Conservation (phyloP, 2,113 vertebrate genomes). For the Plecotus auritus region DNA sequence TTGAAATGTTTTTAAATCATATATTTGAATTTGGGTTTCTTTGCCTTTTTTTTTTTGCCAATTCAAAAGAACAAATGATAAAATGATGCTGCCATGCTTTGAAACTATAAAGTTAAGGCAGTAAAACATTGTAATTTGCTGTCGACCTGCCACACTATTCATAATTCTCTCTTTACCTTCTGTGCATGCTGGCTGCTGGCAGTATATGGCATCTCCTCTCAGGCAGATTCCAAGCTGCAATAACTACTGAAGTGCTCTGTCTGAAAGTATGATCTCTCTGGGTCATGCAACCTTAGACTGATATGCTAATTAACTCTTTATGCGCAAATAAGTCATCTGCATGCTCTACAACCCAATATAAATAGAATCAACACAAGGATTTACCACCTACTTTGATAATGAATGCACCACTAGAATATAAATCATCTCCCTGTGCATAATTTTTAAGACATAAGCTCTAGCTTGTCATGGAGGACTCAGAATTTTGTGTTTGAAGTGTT, state of each 20-base stretch:
- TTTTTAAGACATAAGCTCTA: background rate
- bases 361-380: background rate
- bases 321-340: background rate
- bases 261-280: background rate
- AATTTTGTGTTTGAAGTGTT: background rate
- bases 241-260: background rate
- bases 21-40: background rate
- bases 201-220: background rate
- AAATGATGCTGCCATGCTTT: background rate
- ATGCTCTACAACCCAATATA: background rate
- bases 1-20: background rate
- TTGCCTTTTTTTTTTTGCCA: background rate
- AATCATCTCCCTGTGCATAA: background rate
- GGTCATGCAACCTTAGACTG: background rate
- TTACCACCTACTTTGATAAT: background rate
- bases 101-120: background rate
- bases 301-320: background rate
- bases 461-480: background rate
- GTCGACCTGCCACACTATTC: background rate
- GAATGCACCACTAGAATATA: background rate
- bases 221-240: background rate
- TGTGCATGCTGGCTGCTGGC: background rate
- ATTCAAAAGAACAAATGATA: background rate
- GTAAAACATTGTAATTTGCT: background rate
- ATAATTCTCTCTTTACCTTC: background rate